Evolutionary conservation across 2,888 invertebrate species (phyloP).

Genomic region (Chromoteleia sp.): DNA sequence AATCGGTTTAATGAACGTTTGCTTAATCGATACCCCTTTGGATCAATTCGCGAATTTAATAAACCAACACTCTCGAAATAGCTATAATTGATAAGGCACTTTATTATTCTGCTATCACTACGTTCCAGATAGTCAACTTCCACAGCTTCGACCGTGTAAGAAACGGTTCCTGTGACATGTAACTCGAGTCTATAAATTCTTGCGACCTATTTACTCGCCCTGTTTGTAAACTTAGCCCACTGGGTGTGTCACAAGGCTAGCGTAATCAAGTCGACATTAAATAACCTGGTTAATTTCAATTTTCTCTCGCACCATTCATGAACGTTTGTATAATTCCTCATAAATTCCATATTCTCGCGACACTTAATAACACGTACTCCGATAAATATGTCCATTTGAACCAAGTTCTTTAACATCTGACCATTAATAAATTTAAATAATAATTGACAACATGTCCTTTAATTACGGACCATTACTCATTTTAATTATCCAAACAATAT

Average conservation of each 20-base stretch:
- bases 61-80: conserved; percentile 47
- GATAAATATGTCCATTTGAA: conserved; percentile 10
- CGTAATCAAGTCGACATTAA: conserved; percentile 66
- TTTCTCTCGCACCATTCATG: conserved; percentile 53
- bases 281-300: conserved; percentile 69
- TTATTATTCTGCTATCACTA: conserved; percentile 62
- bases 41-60: conserved; percentile 39
- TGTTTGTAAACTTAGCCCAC: conserved; percentile 65
- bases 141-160: conserved; percentile 68
- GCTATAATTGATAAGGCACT: conserved; percentile 56
- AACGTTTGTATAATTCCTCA: conserved; percentile 41
- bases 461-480: no score
- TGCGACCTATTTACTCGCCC: conserved; percentile 73
- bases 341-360: conserved; percentile 30
- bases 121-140: conserved; percentile 74
- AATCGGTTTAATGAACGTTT: conserved; percentile 34
- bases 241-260: conserved; percentile 63
- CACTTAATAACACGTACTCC: conserved; percentile 6
- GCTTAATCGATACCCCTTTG: conserved; percentile 33
- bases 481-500: no score
- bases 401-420: not conserved
- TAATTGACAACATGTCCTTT: no score
- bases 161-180: conserved; percentile 74
- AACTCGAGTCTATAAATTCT: conserved; percentile 75
- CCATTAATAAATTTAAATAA: no score